phyloP scores from a whole-genome alignment of 2,113 vertebrate species.

The Microtus montanus region DNA sequence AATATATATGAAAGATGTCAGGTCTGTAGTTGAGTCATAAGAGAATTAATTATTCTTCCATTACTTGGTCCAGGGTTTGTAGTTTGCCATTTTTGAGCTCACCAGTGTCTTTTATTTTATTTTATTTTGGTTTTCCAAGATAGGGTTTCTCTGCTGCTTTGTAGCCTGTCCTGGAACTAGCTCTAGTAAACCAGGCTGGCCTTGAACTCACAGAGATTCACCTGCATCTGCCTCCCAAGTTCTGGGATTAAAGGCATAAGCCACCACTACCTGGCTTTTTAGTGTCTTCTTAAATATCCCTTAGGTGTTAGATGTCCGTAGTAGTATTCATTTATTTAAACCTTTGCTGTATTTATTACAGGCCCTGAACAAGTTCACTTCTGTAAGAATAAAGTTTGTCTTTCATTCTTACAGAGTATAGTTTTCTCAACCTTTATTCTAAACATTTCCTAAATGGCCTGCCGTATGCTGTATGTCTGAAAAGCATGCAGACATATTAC shows the following conservation, averaged over 20 bases:
- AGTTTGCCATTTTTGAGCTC: background rate
- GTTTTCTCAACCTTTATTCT: background rate
- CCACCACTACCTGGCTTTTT: too few species aligned
- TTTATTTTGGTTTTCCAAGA: too few species aligned
- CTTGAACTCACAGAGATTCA: too few species aligned
- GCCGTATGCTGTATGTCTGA: background rate
- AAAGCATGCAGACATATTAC: background rate
- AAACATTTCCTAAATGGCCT: background rate
- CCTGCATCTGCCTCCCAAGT: too few species aligned
- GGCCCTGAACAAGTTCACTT: background rate
- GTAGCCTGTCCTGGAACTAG: too few species aligned
- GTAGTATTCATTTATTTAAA: background rate
- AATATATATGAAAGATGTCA: background rate
- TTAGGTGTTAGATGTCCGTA: background rate
- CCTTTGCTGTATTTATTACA: background rate
- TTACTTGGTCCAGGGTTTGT: background rate
- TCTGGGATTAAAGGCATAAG: too few species aligned
- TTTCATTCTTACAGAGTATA: background rate
- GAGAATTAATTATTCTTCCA: background rate
- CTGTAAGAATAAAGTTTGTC: background rate
- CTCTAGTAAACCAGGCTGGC: too few species aligned
- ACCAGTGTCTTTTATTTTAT: background rate
- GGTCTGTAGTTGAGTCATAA: background rate
- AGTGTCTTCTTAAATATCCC: background rate
- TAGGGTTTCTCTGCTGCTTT: too few species aligned